Conservation (phyloP, 1,140 invertebrate species). For the Bombus fervidus region DNA sequence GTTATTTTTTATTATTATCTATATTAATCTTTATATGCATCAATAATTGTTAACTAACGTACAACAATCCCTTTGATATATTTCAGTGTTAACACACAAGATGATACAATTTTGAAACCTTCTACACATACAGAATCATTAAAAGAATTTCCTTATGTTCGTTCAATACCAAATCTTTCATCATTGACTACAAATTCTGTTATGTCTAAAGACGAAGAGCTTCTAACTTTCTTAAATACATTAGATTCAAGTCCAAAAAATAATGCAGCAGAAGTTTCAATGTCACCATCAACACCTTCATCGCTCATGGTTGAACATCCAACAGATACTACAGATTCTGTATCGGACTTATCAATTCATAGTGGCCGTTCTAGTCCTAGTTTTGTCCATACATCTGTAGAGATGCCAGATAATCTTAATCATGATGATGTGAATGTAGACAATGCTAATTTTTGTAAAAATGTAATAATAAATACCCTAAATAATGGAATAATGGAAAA, state of each 20-base stretch:
- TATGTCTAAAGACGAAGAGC: constrained; percentile 53
- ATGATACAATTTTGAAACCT: constrained; percentile 3
- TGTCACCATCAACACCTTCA: constrained; percentile 67
- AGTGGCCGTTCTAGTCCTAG: constrained; percentile 70
- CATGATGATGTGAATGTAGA: not conserved
- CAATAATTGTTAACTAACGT: not conserved
- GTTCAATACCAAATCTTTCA: constrained; percentile 43
- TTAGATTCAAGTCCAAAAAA: constrained; percentile 59
- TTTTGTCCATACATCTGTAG: constrained; percentile 62
- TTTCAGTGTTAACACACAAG: constrained; percentile 33
- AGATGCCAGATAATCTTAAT: constrained; percentile 34
- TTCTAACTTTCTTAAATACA: constrained; percentile 69
- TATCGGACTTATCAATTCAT: constrained; percentile 69
- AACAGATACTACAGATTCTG: constrained; percentile 69
- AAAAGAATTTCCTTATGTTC: constrained; percentile 36
- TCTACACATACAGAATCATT: constrained; percentile 27
- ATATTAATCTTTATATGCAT: not conserved
- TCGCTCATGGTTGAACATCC: constrained; percentile 68
- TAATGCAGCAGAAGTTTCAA: constrained; percentile 28
- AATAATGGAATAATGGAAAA: constrained; percentile 15
- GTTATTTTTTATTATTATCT: not conserved
- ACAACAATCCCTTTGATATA: constrained; percentile 9
- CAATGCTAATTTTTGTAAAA: constrained; percentile 9
- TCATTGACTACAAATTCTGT: constrained; percentile 47
- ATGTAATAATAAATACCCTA: not conserved